phyloP scores from a whole-genome alignment of 2,113 vertebrate genomes.

The Phaethon lepturus region DNA sequence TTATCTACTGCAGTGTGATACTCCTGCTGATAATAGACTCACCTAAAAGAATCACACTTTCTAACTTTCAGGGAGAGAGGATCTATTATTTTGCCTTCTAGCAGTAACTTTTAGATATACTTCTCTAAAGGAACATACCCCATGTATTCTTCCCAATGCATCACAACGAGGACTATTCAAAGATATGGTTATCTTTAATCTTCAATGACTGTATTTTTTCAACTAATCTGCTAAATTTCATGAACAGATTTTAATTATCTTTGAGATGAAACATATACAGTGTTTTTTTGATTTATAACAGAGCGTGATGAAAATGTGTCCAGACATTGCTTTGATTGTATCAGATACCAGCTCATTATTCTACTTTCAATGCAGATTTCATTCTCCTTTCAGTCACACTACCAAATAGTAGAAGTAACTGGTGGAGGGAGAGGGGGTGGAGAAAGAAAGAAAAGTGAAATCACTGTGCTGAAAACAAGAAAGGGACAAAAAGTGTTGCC shows the following conservation, averaged over 20 bases:
- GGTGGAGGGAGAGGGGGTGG: fast-evolving
- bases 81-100: not conserved
- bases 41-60: not conserved
- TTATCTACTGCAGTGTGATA: not conserved
- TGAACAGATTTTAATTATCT: not conserved
- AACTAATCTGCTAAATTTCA: not conserved
- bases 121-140: not conserved
- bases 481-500: not conserved
- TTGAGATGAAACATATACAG: fast-evolving
- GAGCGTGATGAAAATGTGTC: not conserved
- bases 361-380: not conserved
- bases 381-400: not conserved
- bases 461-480: not conserved
- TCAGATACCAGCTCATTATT: not conserved
- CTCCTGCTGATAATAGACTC: not conserved
- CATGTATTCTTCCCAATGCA: not conserved
- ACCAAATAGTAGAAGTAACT: not conserved
- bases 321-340: not conserved
- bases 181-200: not conserved
- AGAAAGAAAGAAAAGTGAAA: not conserved
- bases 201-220: not conserved
- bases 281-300: not conserved
- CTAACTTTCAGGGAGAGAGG: not conserved
- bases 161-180: not conserved
- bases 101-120: not conserved